Evolutionary conservation across 2,888 invertebrate genomes (phyloP), one percentile per base, ranked within the genome.

Genomic region (Ophion slaviceki): DNA sequence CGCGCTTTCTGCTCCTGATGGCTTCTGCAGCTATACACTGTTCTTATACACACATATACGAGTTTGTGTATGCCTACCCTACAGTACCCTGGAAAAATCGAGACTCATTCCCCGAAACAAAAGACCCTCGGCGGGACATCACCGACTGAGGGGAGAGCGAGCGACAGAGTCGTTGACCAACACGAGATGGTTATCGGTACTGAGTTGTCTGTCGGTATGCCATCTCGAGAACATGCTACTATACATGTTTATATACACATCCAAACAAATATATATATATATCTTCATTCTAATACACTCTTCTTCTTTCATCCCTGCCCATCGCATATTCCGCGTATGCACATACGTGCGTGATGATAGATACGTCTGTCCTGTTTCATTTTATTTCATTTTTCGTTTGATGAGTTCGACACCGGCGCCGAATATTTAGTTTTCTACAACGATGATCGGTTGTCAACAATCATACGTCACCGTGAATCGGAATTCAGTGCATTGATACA

Each of bases 61-160:
- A 2, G 61, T 32, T n/a, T 72, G 36, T 11, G 24, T 20, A 14
- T 61, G 20, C 62, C 61, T 62, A 62, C 40, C 20, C 3, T 11
- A 17, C 45, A 70, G 14, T 70, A 47, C 76, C 36, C 79, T 20
- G 80, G 72, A 85, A 87, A 86, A 87, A 84, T 79, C 57, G 76
- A 82, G 80, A 82, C 82, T 88, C 86, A 87, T 88, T 88, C 84
- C 67, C 67, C 77, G 85, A 87, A 85, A 83, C 85, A 86, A 88
- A 88, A 85, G 81, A 87, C 59, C 68, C 82, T 72, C 62, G 70
- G 81, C 68, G 76, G 82, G 82, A 75, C 80, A 83, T 79, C 66
- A 62, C 68, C 61, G 40, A 62, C 32, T 40, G 70, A 47, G 62
- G 70, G 70, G 28, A 47, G 36, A 61, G 36, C 75, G 53, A 61